These are phyloP conservation scores for Drosophila kokeensis DNA, from an alignment of 2,888 invertebrate species.

Conservation along the genomic window DNA sequence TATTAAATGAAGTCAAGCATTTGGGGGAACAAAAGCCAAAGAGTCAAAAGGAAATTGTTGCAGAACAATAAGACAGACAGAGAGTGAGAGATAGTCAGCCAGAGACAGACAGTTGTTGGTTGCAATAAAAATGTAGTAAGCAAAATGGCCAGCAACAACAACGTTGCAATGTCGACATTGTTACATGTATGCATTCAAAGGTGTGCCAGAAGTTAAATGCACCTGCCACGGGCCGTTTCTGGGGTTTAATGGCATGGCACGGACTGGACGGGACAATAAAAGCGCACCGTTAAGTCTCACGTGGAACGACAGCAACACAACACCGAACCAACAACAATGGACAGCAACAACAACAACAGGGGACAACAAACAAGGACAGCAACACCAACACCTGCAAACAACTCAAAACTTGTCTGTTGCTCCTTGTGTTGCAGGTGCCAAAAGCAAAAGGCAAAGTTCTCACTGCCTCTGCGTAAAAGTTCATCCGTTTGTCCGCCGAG, in stretches of 20 bases:
- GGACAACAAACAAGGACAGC: constrained; percentile 15
- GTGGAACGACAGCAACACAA: constrained; percentile 22
- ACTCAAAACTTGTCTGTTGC: constrained; percentile 53
- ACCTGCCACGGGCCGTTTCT: constrained; percentile 63
- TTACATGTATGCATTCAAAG: constrained; percentile 64
- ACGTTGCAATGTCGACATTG: constrained; percentile 52
- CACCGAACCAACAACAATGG: constrained; percentile 3
- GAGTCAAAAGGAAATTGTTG: constrained; percentile 38
- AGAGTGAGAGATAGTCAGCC: not conserved
- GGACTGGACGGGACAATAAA: constrained; percentile 47
- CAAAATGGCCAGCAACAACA: constrained; percentile 60
- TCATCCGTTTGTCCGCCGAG: constrained; percentile 57
- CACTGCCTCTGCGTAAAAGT: constrained; percentile 52
- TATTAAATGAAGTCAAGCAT: constrained; percentile 65
- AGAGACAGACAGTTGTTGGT: constrained; percentile 19
- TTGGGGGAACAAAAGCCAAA: constrained; percentile 34
- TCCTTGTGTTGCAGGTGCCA: constrained; percentile 56
- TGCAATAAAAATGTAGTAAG: constrained; percentile 63
- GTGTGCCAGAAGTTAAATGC: constrained; percentile 78
- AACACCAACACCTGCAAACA: constrained; percentile 6
- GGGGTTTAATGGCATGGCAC: constrained; percentile 50
- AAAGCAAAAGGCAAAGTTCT: constrained; percentile 54
- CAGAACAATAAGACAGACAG: constrained; percentile 1
- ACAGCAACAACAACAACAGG: constrained; percentile 12
- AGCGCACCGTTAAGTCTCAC: constrained; percentile 47